Conservation (phyloP, 2,888 invertebrate species). For the Aleiodes leptofemur region DNA sequence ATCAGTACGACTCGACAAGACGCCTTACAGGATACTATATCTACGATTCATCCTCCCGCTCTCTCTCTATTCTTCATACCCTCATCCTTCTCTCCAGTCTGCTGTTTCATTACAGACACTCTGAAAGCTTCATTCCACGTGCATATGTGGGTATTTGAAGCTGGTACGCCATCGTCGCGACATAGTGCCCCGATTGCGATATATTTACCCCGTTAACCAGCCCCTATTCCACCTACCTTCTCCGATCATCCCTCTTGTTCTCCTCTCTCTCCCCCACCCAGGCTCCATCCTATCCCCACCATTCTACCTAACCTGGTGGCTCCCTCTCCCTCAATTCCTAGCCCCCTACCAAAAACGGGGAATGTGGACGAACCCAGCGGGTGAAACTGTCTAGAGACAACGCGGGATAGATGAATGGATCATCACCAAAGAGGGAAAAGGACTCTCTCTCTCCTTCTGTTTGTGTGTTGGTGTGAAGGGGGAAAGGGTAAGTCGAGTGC, state of each 20-base stretch:
- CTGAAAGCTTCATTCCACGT: slow-evolving; percentile 8
- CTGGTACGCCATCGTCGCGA: slow-evolving; percentile 62
- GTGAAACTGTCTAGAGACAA: slow-evolving; percentile 14
- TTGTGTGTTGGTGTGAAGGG: background rate
- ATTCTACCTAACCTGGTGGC: background rate
- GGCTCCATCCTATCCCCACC: slow-evolving; percentile 22
- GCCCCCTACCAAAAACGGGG: slow-evolving; percentile 7
- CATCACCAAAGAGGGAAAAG: slow-evolving; percentile 2
- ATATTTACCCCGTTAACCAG: slow-evolving; percentile 66
- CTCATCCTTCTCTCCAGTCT: slow-evolving; percentile 29
- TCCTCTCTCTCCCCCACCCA: background rate
- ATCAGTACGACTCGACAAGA: slow-evolving; percentile 68
- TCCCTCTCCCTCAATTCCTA: slow-evolving; percentile 33
- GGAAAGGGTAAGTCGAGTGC: background rate
- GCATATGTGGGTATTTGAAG: slow-evolving; percentile 24
- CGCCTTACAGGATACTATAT: slow-evolving; percentile 68
- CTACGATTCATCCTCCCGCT: slow-evolving; percentile 50
- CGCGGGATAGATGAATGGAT: slow-evolving; percentile 41
- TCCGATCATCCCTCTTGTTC: slow-evolving; percentile 2
- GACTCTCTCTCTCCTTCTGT: background rate
- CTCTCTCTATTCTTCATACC: slow-evolving; percentile 23
- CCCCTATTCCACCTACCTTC: slow-evolving; percentile 53
- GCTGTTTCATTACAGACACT: slow-evolving; percentile 33
- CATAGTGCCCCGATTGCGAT: slow-evolving; percentile 72
- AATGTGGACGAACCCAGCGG: slow-evolving; percentile 33